phyloP scores from a whole-genome alignment of 2,113 vertebrate genomes.

The Apodemus sylvaticus region DNA sequence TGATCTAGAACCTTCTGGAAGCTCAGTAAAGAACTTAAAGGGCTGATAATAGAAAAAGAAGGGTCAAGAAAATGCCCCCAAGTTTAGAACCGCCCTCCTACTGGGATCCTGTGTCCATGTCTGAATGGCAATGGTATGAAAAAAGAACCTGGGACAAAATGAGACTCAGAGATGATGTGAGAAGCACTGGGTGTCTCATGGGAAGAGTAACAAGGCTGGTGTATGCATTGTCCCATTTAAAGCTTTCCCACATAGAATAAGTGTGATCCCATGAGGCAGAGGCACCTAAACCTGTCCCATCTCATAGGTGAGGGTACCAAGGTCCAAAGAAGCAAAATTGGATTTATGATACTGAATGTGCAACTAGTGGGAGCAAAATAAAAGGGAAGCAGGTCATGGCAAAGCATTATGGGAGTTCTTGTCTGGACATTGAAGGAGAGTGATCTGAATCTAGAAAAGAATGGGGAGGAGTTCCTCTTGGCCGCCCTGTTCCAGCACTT shows the following conservation, averaged over 20 bases:
- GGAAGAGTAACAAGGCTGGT: no score
- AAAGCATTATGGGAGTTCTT: not conserved
- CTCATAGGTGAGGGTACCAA: not conserved
- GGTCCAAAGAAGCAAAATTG: not conserved
- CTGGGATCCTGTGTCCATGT: not conserved
- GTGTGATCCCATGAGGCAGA: no score
- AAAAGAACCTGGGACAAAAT: not conserved
- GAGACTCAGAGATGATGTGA: not conserved
- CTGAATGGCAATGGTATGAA: not conserved
- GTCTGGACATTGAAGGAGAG: not conserved
- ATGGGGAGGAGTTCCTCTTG: not conserved
- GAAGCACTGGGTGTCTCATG: not conserved
- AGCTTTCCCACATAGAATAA: not conserved
- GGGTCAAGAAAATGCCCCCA: not conserved
- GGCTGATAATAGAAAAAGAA: not conserved
- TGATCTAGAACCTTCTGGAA: conserved; percentile 1
- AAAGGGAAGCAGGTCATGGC: not conserved
- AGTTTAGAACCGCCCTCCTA: accelerated
- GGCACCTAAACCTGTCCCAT: not conserved
- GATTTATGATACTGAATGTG: not conserved
- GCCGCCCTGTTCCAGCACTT: not conserved
- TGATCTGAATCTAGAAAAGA: not conserved
- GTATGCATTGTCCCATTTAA: not conserved
- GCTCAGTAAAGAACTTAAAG: not conserved
- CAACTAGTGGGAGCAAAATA: not conserved